Base-by-base conservation (phyloP, 2,888 invertebrate genomes). In the Steinernema carpocapsae region DNA sequence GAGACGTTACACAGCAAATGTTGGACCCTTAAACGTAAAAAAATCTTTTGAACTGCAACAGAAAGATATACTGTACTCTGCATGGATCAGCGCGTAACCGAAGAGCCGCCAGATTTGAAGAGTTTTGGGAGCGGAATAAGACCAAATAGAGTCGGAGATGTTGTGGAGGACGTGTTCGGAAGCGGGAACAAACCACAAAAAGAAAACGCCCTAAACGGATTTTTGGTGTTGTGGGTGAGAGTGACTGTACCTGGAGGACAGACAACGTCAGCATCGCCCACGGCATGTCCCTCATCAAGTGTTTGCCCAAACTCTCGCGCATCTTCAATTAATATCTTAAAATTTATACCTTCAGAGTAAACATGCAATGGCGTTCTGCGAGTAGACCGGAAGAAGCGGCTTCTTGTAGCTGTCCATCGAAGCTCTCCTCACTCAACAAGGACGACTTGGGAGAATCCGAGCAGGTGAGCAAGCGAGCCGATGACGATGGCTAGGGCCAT, bases 201-300 rank as follows among this genome's bases (percentile, higher is more conserved):
- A 48, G 48, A 48, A 19, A 48, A 17, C 14, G 3, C 2, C 7
- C 17, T 48, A 14, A 48, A 48, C 48, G 2, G 17, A 37, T 6
- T 37, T 48, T 17, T 14, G 14, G 14, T 19, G 48, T 7, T 14
- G 14, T 19, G 3, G 3, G 17, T 3, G 48, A 4, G 17, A 48
- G 48, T 3, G 14, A 19, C n/a, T n/a, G 14, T 48, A 64, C 64
- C 64, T 64, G 64, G 1, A 32, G 3, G 7, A 32, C 3, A 17
- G 64, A 64, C 26, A 64, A n/a, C 64, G 64, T 64, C 32, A 64
- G 17, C 64, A 64, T 64, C 64, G 64, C 64, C 64, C 64, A 64
- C 37, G 64, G 64, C 37, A 64, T 12, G 14, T 64, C 32, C 26
- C 29, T 64, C 64, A 64, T 17, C 17, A 29, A 26, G 7, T 64